phyloP scores from a whole-genome alignment of 2,797 vertebrate genomes.

The Leptatherina wallacei region DNA sequence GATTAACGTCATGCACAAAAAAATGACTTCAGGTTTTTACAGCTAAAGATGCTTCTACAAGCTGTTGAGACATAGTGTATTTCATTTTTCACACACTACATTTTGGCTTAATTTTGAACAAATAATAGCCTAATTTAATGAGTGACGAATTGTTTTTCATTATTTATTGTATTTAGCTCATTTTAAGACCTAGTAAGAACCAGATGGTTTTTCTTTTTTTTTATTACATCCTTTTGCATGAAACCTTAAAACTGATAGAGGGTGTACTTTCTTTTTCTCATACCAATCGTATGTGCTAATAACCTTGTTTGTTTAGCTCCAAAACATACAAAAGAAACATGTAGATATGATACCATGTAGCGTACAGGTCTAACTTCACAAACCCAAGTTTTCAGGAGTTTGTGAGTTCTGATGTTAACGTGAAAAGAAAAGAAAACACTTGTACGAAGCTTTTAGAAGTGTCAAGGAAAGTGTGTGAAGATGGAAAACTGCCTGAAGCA shows the following conservation, averaged over 20 bases:
- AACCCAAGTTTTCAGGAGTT: not conserved
- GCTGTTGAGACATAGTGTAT: not conserved
- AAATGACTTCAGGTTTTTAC: no score
- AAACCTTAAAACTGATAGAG: not conserved
- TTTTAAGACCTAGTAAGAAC: not conserved
- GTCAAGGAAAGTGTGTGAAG: slow-evolving; percentile 2
- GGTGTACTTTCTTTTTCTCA: not conserved
- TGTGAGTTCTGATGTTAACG: not conserved
- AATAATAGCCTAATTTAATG: not conserved
- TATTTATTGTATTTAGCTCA: not conserved
- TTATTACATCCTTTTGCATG: not conserved
- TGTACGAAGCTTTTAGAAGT: not conserved
- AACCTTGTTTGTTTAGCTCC: not conserved
- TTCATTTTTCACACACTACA: not conserved
- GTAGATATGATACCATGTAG: not conserved
- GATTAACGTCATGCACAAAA: not conserved
- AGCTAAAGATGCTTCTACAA: not conserved
- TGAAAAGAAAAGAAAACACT: not conserved
- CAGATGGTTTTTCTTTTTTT: not conserved
- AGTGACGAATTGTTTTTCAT: not conserved
- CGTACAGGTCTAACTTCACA: no score
- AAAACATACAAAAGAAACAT: not conserved
- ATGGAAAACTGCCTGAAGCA: slow-evolving; percentile 20
- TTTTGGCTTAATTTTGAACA: not conserved
- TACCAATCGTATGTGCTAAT: not conserved